Base-by-base conservation (phyloP, 2,888 invertebrate genomes). In the Aspidiotus rigidus region DNA sequence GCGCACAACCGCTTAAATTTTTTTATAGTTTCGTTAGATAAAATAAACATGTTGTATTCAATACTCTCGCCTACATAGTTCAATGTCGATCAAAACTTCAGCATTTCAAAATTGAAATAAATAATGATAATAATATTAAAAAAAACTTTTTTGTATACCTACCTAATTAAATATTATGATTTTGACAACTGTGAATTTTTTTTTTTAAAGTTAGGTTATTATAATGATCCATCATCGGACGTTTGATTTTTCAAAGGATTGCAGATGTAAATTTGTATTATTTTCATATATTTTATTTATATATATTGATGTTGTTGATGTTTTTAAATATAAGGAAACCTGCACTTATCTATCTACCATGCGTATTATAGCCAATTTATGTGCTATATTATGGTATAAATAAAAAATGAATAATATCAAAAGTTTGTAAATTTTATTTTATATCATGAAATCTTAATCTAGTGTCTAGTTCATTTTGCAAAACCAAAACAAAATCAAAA, bases 261-360 rank as follows among this genome's bases (percentile, higher is more conserved):
- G 49, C 67, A 59, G 59, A 60, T 67, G 67, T 67, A 67, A 59
- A 67, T 67, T 67, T 67, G 67, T 67, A 67, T 59, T 67, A 66
- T 67, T 60, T 59, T 59, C 59, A 16, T 59, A 67, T 67, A 59
- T 17, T 17, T n/a, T 5, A 57, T 67, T 60, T 67, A 60, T 67
- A 67, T 67, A 67, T 67, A 67, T 67, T 59, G 67, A 67, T 67
- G 67, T 67, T 67, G 67, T 67, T 67, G 67, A 67, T 67, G 67
- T 67, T 67, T 67, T 59, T 67, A 67, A 67, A 60, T 67, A 28
- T 67, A 67, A 67, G 67, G 49, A 28, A 28, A 67, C 59, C 59
- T 67, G 67, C 67, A 67, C 67, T 60, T 67, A 67, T 67, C 59
- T 67, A 44, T 49, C 60, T 67, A 67, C 67, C 67, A 67, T 59